Evolutionary conservation across 92 coral and sea anemone genomes (phyloP).

Genomic region (Paragorgia papillata): DNA sequence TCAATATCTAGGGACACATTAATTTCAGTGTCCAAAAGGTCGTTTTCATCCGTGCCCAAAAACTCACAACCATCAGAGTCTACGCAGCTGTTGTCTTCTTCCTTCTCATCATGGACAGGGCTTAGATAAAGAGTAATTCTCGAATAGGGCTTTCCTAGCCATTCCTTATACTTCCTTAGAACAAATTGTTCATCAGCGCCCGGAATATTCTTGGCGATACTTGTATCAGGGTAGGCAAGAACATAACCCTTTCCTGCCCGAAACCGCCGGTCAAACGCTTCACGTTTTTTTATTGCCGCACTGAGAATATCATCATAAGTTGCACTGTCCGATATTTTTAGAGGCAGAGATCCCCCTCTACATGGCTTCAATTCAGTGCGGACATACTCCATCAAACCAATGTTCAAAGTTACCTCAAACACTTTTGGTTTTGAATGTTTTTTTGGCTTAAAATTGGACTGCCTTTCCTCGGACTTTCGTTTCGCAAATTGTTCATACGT

Average conservation of each 20-base stretch:
- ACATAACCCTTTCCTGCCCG: constrained; percentile 57
- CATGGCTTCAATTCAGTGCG: constrained; percentile 44
- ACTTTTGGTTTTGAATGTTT: constrained; percentile 28
- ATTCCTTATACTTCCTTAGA: constrained; percentile 56
- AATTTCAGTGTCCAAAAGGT: too few species aligned
- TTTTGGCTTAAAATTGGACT: constrained; percentile 48
- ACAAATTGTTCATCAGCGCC: constrained; percentile 56
- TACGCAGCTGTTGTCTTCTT: too few species aligned
- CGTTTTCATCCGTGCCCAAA: too few species aligned
- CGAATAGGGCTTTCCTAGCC: constrained; percentile 62
- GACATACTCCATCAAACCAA: constrained; percentile 51
- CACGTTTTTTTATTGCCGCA: constrained; percentile 41
- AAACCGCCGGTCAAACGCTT: constrained; percentile 48
- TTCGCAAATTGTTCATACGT: constrained; percentile 51
- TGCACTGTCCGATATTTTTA: constrained; percentile 33
- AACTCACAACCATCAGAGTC: too few species aligned
- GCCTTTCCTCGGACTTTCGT: constrained; percentile 48
- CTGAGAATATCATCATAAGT: constrained; percentile 37
- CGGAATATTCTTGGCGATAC: constrained; percentile 55
- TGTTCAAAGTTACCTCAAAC: constrained; percentile 43
- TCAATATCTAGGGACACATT: too few species aligned
- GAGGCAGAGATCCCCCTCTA: constrained; percentile 47
- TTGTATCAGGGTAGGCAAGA: constrained; percentile 60
- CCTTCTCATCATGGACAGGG: too few species aligned
- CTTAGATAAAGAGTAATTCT: constrained; percentile 56